phyloP scores from a whole-genome alignment of 2,888 invertebrate genomes.

The Unio pictorum region DNA sequence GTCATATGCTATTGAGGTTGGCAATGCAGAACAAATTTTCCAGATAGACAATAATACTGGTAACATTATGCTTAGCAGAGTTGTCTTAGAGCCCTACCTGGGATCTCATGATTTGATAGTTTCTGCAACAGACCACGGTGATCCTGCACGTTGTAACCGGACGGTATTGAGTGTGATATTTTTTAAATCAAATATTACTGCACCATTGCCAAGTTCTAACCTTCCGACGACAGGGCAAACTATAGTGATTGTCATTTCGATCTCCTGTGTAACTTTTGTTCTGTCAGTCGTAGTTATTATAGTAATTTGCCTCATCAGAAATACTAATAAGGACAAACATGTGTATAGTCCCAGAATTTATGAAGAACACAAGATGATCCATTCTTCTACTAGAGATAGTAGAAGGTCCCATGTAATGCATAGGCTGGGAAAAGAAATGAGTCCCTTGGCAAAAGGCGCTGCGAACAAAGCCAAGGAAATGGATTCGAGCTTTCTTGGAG shows the following conservation, averaged over 20 bases:
- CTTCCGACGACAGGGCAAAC: constrained; percentile 27
- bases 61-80: constrained; percentile 26
- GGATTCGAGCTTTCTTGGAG: constrained; percentile 39
- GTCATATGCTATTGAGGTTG: constrained; percentile 26
- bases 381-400: constrained; percentile 28
- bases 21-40: constrained; percentile 24
- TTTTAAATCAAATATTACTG: constrained; percentile 22
- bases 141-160: constrained; percentile 18
- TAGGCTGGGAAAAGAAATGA: constrained; percentile 41
- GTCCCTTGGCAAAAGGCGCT: constrained; percentile 13
- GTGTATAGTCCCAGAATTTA: constrained; percentile 38
- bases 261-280: constrained; percentile 43
- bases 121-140: constrained; percentile 36
- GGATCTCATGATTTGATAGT: constrained; percentile 35
- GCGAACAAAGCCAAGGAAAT: constrained; percentile 28
- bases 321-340: constrained; percentile 29
- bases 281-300: constrained; percentile 39
- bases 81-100: constrained; percentile 24
- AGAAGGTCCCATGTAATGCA: constrained; percentile 38
- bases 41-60: constrained; percentile 32
- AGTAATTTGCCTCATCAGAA: constrained; percentile 33
- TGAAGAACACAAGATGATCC: constrained; percentile 45
- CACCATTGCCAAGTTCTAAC: neutral
- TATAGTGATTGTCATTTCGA: constrained; percentile 40
- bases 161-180: constrained; percentile 37